Conservation (phyloP, 2,888 invertebrate genomes). For the Neuroscelio doddi region DNA sequence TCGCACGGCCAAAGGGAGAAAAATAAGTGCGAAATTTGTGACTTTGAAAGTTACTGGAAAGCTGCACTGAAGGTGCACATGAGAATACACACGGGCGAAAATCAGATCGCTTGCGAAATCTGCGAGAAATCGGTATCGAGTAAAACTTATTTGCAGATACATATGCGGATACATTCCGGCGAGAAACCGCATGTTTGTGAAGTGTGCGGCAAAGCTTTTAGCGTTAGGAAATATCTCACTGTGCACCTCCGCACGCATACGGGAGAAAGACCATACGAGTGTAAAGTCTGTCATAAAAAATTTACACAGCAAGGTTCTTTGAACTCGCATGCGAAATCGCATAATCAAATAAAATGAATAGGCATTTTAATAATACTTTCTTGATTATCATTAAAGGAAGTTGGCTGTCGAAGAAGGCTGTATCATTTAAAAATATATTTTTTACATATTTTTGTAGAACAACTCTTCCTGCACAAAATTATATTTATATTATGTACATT, state of each 20-base stretch:
- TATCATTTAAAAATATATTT: too few relatives aligned
- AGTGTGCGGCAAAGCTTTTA: constrained; percentile 62
- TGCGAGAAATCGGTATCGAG: constrained; percentile 72
- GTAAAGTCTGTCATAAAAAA: constrained; percentile 66
- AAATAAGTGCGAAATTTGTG: constrained; percentile 70
- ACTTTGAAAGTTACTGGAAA: constrained; percentile 69
- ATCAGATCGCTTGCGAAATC: constrained; percentile 58
- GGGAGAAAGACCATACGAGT: constrained; percentile 64
- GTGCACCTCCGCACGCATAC: constrained; percentile 66
- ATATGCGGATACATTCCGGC: constrained; percentile 57
- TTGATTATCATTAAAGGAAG: too few relatives aligned
- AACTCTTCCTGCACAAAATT: too few relatives aligned
- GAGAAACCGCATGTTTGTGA: constrained; percentile 58
- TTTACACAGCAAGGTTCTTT: constrained; percentile 69
- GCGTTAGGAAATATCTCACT: constrained; percentile 60
- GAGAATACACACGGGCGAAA: constrained; percentile 71
- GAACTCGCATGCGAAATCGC: constrained; percentile 63
- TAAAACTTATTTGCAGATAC: constrained; percentile 61
- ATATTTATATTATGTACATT: too few relatives aligned
- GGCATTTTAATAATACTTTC: too few relatives aligned
- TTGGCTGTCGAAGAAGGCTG: too few relatives aligned
- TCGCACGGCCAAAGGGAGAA: constrained; percentile 68
- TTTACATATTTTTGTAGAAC: too few relatives aligned
- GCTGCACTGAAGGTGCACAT: constrained; percentile 72
- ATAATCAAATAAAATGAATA: constrained; percentile 59